Base-by-base conservation (phyloP, 2,888 invertebrate species). In the Baronia brevicornis region DNA sequence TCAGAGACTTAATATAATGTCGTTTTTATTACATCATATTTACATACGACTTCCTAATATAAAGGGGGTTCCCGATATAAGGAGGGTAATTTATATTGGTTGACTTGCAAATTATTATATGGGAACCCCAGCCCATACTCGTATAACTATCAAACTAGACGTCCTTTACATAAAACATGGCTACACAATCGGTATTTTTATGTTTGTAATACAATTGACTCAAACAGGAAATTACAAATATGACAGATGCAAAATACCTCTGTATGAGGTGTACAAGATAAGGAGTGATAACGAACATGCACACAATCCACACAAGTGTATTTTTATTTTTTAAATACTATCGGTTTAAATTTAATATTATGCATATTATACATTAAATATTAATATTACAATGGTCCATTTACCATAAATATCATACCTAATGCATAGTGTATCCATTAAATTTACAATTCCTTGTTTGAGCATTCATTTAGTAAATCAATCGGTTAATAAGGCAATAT, bases 201-300 rank as follows among this genome's bases (percentile, higher is more conserved):
- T n/a, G n/a, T n/a, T n/a, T 27, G 36, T 67, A 74, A 75, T 77
- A 75, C 46, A 39, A 51, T 43, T 44, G 43, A 61, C 77, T 69
- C 78, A 78, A 80, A 80, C 77, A 74, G 51, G 73, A 78, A 77
- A 78, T 74, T 67, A 61, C 39, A 62, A 52, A 57, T 46, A 45
- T 51, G 52, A 58, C 44, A 23, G 26, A 29, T 48, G 54, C 57
- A 65, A 66, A 64, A 67, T 63, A 26, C n/a, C 14, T 19, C 18
- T 8, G 8, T 5, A 22, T 10, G 12, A 22, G 18, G 24, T 1
- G 13, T 2, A n/a, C 3, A 12, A 28, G n/a, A 25, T 22, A 24
- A 23, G 17, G 27, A 29, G 9, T 10, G n/a, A 25, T 22, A 24
- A 23, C 15, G 27, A 29, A 11, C 13, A 36, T 32, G 27, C 36